Conservation (phyloP, 2,113 vertebrate genomes). For the Bufo bufo region DNA sequence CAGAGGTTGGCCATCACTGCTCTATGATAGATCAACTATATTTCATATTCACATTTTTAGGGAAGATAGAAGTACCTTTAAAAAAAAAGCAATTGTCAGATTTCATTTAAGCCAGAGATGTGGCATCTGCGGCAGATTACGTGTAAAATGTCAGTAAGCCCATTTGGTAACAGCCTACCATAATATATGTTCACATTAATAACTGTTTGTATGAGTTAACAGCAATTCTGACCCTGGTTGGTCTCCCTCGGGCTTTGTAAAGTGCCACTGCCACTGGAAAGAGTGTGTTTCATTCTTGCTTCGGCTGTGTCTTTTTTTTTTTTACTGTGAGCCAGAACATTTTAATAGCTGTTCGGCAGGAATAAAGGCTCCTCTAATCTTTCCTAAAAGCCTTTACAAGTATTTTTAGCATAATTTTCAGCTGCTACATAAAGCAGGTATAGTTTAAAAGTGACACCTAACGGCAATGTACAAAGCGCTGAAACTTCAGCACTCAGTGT, state of each 20-base stretch:
- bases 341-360: conserved; percentile 29
- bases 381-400: conserved; percentile 38
- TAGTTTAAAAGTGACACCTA: conserved; percentile 3
- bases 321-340: conserved; percentile 4
- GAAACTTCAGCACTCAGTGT: neutral
- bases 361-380: conserved; percentile 30
- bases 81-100: too few relatives aligned
- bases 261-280: neutral
- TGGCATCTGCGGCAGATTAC: neutral
- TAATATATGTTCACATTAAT: neutral
- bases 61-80: too few relatives aligned
- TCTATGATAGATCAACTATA: too few relatives aligned
- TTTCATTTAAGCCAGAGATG: neutral
- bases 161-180: neutral
- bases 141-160: neutral
- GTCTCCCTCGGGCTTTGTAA: neutral
- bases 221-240: neutral
- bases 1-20: too few relatives aligned
- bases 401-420: neutral
- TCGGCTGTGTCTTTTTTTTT: neutral
- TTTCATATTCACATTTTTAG: neutral
- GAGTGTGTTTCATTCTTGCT: neutral
- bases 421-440: conserved; percentile 5
- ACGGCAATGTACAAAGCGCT: neutral
- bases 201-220: neutral